These are phyloP conservation scores for Cydia fagiglandana DNA, from an alignment of 1,140 invertebrate genomes.

Conservation along the genomic window DNA sequence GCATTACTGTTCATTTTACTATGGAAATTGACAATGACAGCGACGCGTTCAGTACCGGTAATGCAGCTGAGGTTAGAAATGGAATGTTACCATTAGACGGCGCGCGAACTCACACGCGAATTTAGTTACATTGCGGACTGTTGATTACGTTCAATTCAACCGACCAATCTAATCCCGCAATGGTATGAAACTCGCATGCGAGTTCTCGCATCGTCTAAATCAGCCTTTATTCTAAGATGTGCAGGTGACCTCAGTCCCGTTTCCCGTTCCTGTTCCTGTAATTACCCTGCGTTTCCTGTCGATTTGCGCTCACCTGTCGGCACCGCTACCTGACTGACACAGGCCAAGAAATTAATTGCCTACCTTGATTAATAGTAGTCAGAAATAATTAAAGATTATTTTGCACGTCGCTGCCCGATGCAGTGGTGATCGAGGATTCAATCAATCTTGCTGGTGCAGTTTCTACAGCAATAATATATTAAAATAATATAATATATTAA, in stretches of 20 bases:
- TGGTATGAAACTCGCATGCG: too few species aligned
- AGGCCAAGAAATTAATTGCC: constrained; percentile 67
- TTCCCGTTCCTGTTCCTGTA: constrained; percentile 44
- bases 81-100: too few species aligned
- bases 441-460: not conserved
- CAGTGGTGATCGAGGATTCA: not conserved
- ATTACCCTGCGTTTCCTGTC: constrained; percentile 71
- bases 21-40: too few species aligned
- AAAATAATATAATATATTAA: too few species aligned
- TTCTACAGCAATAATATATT: constrained; percentile 1
- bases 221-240: constrained; percentile 36
- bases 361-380: constrained; percentile 64
- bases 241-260: constrained; percentile 13
- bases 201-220: too few species aligned
- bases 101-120: too few species aligned
- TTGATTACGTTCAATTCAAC: too few species aligned
- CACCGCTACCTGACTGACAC: constrained; percentile 61
- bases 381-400: constrained; percentile 53
- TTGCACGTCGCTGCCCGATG: constrained; percentile 37
- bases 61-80: too few species aligned
- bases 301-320: constrained; percentile 72
- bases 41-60: too few species aligned
- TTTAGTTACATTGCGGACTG: too few species aligned
- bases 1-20: too few species aligned
- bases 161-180: too few species aligned